These are phyloP conservation scores for Rhodophaea formosa DNA, from an alignment of 2,888 invertebrate species.

Conservation along the genomic window DNA sequence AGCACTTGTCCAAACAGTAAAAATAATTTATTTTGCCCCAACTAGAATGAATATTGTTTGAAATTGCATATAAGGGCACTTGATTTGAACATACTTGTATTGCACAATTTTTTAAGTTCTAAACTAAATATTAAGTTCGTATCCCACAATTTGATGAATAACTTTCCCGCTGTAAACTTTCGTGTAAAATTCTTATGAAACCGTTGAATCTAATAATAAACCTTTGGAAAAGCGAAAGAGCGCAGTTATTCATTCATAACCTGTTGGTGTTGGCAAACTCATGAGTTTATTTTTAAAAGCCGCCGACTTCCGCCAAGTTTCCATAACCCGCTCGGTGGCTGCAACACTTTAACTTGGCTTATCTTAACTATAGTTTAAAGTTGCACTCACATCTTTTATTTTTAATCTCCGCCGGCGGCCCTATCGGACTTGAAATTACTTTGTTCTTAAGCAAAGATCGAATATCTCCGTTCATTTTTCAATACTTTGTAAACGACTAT, in stretches of 20 bases:
- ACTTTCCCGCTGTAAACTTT: no score
- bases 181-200: no score
- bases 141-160: no score
- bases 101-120: no score
- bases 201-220: no score
- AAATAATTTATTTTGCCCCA: no score
- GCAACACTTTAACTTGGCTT: slow-evolving; percentile 62
- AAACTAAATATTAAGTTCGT: no score
- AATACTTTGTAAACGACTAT: slow-evolving; percentile 65
- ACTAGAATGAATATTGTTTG: no score
- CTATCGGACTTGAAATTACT: slow-evolving; percentile 72
- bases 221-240: neutral
- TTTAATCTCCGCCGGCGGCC: slow-evolving; percentile 66
- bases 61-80: no score
- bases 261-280: slow-evolving; percentile 30
- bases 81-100: no score
- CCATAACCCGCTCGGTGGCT: slow-evolving; percentile 54
- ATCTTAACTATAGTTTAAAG: slow-evolving; percentile 72
- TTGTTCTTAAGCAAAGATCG: slow-evolving; percentile 71
- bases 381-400: slow-evolving; percentile 64
- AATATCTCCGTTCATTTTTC: slow-evolving; percentile 72
- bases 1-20: no score
- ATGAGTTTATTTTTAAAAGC: slow-evolving; percentile 45
- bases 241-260: slow-evolving; percentile 25
- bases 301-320: slow-evolving; percentile 56